A percentile compares a stretch with the other conserved stretches of the same genome.
phyloP scores from a whole-genome alignment of 1,140 invertebrate genomes.

The Delia radicum region DNA sequence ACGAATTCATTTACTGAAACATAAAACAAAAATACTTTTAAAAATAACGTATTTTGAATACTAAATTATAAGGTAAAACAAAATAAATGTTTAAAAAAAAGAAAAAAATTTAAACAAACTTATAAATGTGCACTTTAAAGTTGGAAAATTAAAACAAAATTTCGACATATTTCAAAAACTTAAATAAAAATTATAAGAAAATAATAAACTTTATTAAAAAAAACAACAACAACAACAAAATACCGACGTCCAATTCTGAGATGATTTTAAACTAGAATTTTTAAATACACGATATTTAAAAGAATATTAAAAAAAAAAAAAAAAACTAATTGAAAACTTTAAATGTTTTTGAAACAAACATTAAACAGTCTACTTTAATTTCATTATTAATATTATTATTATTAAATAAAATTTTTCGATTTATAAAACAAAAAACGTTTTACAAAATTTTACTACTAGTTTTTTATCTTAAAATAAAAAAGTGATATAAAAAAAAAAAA shows the following conservation, averaged over 20 bases:
- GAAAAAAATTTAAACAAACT: background rate
- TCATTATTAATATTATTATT: background rate
- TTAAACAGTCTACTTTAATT: background rate
- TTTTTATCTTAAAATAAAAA: background rate
- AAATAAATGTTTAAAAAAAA: background rate
- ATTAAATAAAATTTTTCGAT: background rate
- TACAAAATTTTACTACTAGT: background rate
- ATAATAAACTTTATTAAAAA: no score
- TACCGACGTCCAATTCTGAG: background rate
- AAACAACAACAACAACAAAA: no score
- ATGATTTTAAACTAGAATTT: no score
- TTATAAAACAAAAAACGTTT: background rate
- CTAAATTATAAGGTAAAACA: background rate
- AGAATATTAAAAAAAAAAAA: background rate
- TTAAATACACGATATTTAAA: no score
- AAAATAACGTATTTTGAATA: constrained; percentile 4
- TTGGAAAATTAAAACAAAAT: background rate
- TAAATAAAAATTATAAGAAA: no score
- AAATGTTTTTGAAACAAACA: background rate
- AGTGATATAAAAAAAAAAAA: no score
- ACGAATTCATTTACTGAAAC: background rate
- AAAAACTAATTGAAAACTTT: background rate
- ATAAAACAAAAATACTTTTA: background rate
- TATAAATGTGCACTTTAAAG: background rate
- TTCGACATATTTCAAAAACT: no score